Percentiles rank a stretch among this genome's conserved stretches.
These are phyloP conservation scores for Trachymyrmex cornetzi DNA, from an alignment of 1,140 invertebrate genomes.

Conservation along the genomic window DNA sequence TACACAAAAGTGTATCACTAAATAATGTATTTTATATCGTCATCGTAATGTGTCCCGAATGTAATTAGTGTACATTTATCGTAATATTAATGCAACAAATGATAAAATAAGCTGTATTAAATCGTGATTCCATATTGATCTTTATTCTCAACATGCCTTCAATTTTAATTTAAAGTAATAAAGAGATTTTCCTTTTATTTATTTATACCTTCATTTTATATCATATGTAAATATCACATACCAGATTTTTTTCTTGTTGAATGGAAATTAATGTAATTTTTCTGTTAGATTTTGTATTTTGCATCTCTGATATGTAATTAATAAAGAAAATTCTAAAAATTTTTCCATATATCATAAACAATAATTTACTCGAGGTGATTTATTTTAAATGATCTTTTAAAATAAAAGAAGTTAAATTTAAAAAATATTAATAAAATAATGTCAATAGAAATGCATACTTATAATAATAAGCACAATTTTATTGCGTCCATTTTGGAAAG, in stretches of 20 bases:
- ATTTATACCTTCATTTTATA: background rate
- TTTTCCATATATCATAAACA: background rate
- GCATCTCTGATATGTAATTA: conserved; percentile 46
- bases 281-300: conserved; percentile 61
- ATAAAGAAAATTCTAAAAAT: background rate
- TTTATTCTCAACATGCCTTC: background rate
- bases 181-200: background rate
- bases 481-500: background rate
- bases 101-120: background rate
- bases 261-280: conserved; percentile 57
- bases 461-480: background rate
- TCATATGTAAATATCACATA: background rate
- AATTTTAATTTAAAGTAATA: conserved; percentile 6
- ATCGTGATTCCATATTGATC: background rate
- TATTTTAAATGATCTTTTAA: no score
- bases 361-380: background rate
- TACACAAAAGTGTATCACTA: no score
- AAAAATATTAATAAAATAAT: background rate
- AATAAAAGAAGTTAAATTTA: no score
- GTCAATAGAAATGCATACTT: no score
- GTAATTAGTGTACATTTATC: background rate
- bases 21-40: background rate
- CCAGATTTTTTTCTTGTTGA: conserved; percentile 1
- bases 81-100: conserved; percentile 32
- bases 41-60: background rate